Conservation (phyloP, 1,140 invertebrate species). For the Steinernema khuongi region DNA sequence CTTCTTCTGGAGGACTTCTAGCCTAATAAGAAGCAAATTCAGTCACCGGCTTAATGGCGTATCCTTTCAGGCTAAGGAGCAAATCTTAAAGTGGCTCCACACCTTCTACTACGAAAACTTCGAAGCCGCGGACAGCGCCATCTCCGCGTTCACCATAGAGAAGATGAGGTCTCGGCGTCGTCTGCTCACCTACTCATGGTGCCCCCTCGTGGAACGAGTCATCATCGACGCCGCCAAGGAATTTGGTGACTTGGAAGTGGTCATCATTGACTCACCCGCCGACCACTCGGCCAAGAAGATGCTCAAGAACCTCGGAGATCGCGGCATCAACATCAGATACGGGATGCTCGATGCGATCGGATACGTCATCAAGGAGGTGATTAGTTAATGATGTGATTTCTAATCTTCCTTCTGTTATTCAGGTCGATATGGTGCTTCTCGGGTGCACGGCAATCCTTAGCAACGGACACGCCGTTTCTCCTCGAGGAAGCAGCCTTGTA, state of each 20-base stretch:
- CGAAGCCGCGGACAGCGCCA: conserved; percentile 18
- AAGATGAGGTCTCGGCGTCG: conserved; percentile 20
- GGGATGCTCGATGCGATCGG: conserved; percentile 31
- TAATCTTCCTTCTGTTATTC: conserved; percentile 5
- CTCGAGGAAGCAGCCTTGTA: conserved; percentile 28
- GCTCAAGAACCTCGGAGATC: conserved; percentile 15
- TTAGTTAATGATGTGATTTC: conserved; percentile 26
- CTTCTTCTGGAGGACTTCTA: too few relatives aligned
- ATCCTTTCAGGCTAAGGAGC: not conserved
- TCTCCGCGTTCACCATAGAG: conserved; percentile 29
- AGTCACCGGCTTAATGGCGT: too few relatives aligned
- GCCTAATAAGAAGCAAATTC: too few relatives aligned
- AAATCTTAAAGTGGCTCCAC: conserved; percentile 17
- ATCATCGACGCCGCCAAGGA: conserved; percentile 7
- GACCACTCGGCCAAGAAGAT: conserved; percentile 18
- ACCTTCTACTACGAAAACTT: conserved; percentile 28
- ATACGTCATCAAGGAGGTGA: conserved; percentile 22
- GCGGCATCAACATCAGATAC: conserved; percentile 26
- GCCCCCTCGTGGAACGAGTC: conserved; percentile 31
- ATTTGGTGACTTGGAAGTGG: conserved; percentile 10
- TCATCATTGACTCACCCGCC: conserved; percentile 18
- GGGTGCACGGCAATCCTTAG: conserved; percentile 37
- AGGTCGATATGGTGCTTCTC: conserved; percentile 29
- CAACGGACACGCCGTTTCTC: conserved; percentile 28
- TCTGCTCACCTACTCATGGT: conserved; percentile 32